Percentiles rank a stretch among this genome's conserved stretches.
Evolutionary conservation across 2,797 vertebrate species (phyloP).

Genomic region (Darevskia mixta): DNA sequence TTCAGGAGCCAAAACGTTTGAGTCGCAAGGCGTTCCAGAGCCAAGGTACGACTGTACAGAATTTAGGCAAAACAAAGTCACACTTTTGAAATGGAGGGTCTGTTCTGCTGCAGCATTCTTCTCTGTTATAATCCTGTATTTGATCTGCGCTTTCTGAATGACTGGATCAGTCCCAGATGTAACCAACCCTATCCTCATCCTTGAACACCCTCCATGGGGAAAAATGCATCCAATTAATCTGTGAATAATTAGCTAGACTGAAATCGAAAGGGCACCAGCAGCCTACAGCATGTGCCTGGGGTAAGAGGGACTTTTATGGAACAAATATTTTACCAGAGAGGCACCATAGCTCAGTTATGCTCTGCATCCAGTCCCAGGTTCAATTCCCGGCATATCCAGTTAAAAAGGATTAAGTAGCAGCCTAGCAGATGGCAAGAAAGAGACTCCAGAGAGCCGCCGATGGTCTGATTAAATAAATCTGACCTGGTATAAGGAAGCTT

Average conservation of each 20-base stretch:
- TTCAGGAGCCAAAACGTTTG: too few species aligned
- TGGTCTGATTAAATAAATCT: background rate
- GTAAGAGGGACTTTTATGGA: background rate
- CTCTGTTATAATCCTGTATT: background rate
- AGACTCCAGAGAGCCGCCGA: background rate
- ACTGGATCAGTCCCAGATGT: background rate
- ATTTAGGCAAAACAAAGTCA: background rate
- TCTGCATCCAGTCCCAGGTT: background rate
- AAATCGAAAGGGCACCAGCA: background rate
- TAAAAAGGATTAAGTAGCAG: background rate
- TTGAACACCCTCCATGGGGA: background rate
- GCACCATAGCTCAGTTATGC: background rate
- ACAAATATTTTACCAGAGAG: background rate
- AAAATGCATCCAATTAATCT: background rate
- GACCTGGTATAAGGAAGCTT: background rate
- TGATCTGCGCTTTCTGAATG: background rate
- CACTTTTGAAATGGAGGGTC: background rate
- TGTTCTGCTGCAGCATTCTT: background rate
- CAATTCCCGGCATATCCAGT: background rate
- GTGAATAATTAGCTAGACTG: background rate
- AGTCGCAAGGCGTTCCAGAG: too few species aligned
- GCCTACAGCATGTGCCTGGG: background rate
- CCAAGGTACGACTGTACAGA: background rate
- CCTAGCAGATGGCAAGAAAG: background rate
- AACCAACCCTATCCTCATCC: too few species aligned